Conservation (phyloP, 2,888 invertebrate genomes). For the Sphaerophoria rueppellii region DNA sequence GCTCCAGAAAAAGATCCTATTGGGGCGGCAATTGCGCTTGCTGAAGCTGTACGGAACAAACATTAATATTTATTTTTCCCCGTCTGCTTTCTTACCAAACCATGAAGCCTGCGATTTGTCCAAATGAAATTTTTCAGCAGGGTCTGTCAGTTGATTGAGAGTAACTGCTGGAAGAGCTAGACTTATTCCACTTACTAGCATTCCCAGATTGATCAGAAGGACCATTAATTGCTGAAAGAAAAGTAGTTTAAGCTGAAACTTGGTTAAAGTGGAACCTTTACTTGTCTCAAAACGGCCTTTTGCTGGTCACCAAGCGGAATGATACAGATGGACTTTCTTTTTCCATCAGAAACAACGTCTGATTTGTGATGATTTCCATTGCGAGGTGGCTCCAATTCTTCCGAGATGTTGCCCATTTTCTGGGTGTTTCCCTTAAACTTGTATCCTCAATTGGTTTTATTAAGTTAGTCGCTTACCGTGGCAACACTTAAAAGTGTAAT, state of each 20-base stretch:
- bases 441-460: too few relatives aligned
- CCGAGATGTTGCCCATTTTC: conserved; percentile 32
- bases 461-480: too few relatives aligned
- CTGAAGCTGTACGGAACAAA: conserved; percentile 76
- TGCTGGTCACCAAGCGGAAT: conserved; percentile 79
- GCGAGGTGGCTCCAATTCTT: conserved; percentile 50
- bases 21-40: conserved; percentile 80
- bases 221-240: conserved; percentile 77
- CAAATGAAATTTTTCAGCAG: conserved; percentile 76
- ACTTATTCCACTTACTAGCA: conserved; percentile 80
- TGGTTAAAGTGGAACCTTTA: conserved; percentile 15
- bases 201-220: conserved; percentile 79
- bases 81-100: conserved; percentile 77
- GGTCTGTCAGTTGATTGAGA: conserved; percentile 76
- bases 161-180: conserved; percentile 80
- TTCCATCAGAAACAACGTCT: conserved; percentile 74
- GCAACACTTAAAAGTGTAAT: too few relatives aligned
- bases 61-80: neutral
- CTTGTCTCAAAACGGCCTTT: conserved; percentile 79
- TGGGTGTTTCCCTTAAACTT: neutral
- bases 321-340: conserved; percentile 71
- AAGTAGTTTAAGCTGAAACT: neutral
- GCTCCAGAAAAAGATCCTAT: conserved; percentile 80
- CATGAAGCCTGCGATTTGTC: conserved; percentile 78
- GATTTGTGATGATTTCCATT: conserved; percentile 62